Conservation (phyloP, 2,113 vertebrate species). For the Phalacrocorax aristotelis region DNA sequence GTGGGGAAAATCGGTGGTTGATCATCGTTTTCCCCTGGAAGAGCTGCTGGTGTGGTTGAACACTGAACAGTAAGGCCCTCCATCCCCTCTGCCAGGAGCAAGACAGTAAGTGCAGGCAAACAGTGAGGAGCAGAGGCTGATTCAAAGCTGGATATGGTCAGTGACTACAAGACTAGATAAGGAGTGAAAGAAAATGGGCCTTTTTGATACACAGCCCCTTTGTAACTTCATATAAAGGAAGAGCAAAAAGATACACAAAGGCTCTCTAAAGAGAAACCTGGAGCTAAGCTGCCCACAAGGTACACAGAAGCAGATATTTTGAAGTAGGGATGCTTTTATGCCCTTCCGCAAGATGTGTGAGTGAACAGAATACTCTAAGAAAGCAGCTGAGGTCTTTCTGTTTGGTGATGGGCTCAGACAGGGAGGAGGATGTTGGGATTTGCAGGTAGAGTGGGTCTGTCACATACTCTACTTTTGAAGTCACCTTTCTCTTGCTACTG, state of each 20-base stretch:
- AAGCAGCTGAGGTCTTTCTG: background rate
- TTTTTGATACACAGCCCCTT: background rate
- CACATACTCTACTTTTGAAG: background rate
- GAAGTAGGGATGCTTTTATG: background rate
- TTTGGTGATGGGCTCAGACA: background rate
- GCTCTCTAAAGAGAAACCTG: background rate
- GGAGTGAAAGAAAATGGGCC: background rate
- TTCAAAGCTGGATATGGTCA: background rate
- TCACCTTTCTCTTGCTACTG: background rate
- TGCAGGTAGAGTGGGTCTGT: background rate
- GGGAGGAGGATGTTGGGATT: background rate
- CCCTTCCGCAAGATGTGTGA: background rate
- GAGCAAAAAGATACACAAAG: background rate
- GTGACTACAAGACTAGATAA: background rate
- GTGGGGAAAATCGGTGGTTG: background rate
- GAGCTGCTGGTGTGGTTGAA: background rate
- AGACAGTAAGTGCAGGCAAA: background rate
- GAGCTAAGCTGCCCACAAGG: background rate
- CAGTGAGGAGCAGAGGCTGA: background rate
- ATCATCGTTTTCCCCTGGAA: background rate
- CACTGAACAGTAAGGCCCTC: background rate
- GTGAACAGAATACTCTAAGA: background rate
- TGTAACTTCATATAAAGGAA: background rate
- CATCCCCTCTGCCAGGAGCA: background rate
- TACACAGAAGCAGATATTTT: background rate